Percentiles rank a stretch among this genome's conserved stretches.
Conservation (phyloP, 2,888 invertebrate genomes). For the Pedicia rivosa region DNA sequence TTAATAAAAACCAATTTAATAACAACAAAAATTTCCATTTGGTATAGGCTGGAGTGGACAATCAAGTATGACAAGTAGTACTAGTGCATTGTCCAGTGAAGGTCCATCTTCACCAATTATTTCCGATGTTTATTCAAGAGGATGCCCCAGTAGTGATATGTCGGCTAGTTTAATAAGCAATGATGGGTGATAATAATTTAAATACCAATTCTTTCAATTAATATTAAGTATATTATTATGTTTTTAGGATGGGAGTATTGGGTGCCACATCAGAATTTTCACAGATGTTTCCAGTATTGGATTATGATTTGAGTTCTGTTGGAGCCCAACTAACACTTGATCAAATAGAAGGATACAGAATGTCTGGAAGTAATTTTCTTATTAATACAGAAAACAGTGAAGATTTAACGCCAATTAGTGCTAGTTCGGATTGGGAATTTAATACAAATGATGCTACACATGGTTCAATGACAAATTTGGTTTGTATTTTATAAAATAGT, state of each 20-base stretch:
- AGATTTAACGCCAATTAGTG: conserved; percentile 51
- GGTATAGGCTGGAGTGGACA: conserved; percentile 74
- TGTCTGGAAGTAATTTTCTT: conserved; percentile 19
- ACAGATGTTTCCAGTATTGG: conserved; percentile 39
- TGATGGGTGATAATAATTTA: conserved; percentile 35
- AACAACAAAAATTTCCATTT: too few species aligned
- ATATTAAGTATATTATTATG: background rate
- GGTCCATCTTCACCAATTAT: conserved; percentile 69
- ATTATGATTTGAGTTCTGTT: conserved; percentile 36
- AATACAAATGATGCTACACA: conserved; percentile 52
- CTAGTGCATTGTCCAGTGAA: conserved; percentile 49
- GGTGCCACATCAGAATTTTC: conserved; percentile 29
- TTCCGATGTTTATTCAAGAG: conserved; percentile 38
- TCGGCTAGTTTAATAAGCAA: conserved; percentile 45
- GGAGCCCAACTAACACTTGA: conserved; percentile 33
- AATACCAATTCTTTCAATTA: conserved; percentile 8
- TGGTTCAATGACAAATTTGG: conserved; percentile 44
- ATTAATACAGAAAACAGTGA: conserved; percentile 30
- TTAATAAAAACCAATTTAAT: too few species aligned
- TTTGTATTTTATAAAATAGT: conserved; percentile 28
- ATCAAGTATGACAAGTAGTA: conserved; percentile 50
- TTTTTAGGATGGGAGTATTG: conserved; percentile 15
- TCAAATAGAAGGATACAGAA: conserved; percentile 15
- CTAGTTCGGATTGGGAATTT: conserved; percentile 43
- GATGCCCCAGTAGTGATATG: conserved; percentile 38